Conservation (phyloP, 2,797 vertebrate species). For the Merluccius polli region DNA sequence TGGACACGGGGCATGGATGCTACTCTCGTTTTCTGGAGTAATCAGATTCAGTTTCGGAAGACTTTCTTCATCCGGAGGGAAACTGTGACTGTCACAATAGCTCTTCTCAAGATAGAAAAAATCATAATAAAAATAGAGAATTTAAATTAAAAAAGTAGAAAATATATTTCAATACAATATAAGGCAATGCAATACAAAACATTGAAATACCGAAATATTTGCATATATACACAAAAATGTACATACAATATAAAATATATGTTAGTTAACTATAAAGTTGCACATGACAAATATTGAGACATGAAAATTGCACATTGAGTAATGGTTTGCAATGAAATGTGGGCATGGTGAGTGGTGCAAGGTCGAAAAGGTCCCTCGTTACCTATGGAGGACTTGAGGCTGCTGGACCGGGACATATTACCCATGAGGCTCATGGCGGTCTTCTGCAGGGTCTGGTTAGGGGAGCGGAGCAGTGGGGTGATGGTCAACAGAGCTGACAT, state of each 20-base stretch:
- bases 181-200: neutral
- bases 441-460: conserved; percentile 74
- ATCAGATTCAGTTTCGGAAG: too few species aligned
- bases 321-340: too few species aligned
- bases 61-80: too few species aligned
- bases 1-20: neutral
- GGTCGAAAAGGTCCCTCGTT: conserved; percentile 31
- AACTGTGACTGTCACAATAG: neutral
- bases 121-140: neutral
- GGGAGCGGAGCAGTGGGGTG: conserved; percentile 72
- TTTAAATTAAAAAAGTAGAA: neutral
- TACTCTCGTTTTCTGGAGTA: neutral
- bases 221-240: too few species aligned
- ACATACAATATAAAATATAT: too few species aligned
- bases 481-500: conserved; percentile 73
- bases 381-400: conserved; percentile 80
- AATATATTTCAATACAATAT: neutral
- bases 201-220: neutral
- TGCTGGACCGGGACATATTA: conserved; percentile 81
- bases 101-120: neutral
- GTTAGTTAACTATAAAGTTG: too few species aligned
- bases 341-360: neutral
- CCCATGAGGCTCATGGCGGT: conserved; percentile 78
- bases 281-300: too few species aligned
- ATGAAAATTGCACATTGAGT: too few species aligned